phyloP scores from a whole-genome alignment of 2,888 invertebrate genomes.

The Rhimphoctona megacephalus region DNA sequence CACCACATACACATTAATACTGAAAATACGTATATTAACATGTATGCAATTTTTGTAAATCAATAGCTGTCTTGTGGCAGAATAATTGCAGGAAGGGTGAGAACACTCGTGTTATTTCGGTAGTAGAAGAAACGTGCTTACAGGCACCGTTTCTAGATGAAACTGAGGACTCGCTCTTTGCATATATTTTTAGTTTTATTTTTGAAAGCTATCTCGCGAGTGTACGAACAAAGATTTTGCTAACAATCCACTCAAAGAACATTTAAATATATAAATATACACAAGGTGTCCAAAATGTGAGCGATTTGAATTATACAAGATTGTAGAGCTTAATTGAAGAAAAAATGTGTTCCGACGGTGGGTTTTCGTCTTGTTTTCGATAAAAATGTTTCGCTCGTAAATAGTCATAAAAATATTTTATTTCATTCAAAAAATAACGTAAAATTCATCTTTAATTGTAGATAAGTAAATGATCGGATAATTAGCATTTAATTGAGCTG shows the following conservation, averaged over 20 bases:
- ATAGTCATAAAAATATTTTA: background rate
- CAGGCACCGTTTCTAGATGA: background rate
- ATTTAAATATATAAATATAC: background rate
- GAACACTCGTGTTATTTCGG: background rate
- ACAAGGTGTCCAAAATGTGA: background rate
- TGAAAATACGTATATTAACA: background rate
- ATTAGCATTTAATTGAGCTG: constrained; percentile 3
- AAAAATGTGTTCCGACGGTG: background rate
- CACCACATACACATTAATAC: background rate
- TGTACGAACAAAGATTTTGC: background rate
- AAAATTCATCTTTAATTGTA: background rate
- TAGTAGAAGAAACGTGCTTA: background rate
- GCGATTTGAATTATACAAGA: background rate
- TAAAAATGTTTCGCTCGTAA: background rate
- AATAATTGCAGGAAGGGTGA: background rate
- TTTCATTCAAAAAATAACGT: background rate
- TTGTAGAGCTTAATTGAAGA: no score
- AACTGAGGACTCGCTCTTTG: background rate
- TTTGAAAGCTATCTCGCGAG: background rate
- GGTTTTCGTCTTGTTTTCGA: background rate
- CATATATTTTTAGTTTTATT: background rate
- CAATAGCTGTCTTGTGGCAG: background rate
- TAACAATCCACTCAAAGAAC: background rate
- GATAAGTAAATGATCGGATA: background rate
- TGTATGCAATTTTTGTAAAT: background rate